Evolutionary conservation across 35 echinoderm and acorn worm genomes (phyloP), one percentile per base, ranked within the genome.

Genomic region (Diadema setosum): DNA sequence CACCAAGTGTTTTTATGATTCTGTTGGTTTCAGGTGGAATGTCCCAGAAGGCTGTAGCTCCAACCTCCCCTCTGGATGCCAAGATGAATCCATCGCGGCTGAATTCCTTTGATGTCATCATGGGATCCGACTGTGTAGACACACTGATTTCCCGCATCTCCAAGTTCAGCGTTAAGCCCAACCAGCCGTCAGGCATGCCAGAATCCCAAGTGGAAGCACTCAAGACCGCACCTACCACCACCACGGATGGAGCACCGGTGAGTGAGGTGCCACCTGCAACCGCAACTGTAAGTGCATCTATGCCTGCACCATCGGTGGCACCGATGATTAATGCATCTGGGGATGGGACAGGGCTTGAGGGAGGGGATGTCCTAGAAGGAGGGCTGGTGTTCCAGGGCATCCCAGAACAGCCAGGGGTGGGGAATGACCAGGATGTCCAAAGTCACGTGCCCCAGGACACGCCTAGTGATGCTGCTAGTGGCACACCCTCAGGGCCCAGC

Each of bases 101-200:
- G 18, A 94, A 91, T 46, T 94, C 96, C 3, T 98, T 98, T 91
- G 96, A 98, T 39, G 85, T 83, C 27, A 98, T 98, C 74, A 94
- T 98, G 84, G 96, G 96, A 17, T 65, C 85, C 17, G 92, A 98
- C 70, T 94, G 88, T 9, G 89, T 98, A 12, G 83, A 94, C 24
- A 94, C 88, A 23, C 85, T 98, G 42, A 91, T 93, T 45, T 63
- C 84, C 39, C 91, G 89, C 41, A 98, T 98, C 50, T 98, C 96
- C 65, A 90, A 98, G 48, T 83, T 98, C 46, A 94, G 82, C 17
- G 85, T 98, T 41, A 89, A 67, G 50, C 75, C 90, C 32, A 78
- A 58, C 55, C 45, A 92, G 30, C 73, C 44, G 15, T 5, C 44
- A 60, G 39, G 8, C 3, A 12, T 43, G 48, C 5, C 15, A 86